Percentiles rank a stretch among this genome's conserved stretches.
phyloP scores from a whole-genome alignment of 1,140 invertebrate genomes.

The Holotrichia oblita region DNA sequence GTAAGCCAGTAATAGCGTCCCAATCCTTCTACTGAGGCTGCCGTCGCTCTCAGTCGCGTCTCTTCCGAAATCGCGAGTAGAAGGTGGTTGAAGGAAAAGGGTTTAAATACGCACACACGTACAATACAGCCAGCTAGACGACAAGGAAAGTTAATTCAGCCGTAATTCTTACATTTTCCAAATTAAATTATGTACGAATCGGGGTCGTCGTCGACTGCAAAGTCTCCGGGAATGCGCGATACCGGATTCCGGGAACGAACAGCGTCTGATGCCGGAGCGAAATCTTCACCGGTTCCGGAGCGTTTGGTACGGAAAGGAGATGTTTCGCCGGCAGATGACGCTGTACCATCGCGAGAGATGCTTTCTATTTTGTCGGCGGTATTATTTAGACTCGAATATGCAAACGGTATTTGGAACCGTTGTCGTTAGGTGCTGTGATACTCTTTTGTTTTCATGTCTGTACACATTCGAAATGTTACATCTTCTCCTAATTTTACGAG shows the following conservation, averaged over 20 bases:
- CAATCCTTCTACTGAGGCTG: neutral
- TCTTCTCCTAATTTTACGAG: too few relatives aligned
- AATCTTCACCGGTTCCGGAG: neutral
- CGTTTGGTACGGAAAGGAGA: neutral
- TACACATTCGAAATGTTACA: neutral
- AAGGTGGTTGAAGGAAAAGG: neutral
- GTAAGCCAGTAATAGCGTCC: slow-evolving; percentile 51
- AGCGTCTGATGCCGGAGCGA: neutral
- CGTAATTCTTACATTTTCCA: slow-evolving; percentile 51
- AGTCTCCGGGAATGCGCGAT: neutral
- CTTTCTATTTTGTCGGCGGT: neutral
- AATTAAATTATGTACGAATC: slow-evolving; percentile 52
- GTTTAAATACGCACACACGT: slow-evolving; percentile 24
- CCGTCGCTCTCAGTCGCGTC: neutral
- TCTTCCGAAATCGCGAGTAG: neutral
- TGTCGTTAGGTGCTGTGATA: neutral
- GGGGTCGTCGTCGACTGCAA: slow-evolving; percentile 14
- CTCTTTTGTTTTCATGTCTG: neutral
- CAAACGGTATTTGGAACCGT: neutral
- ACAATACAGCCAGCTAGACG: slow-evolving; percentile 50
- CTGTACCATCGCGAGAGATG: neutral
- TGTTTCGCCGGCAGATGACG: slow-evolving; percentile 14
- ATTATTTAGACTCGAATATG: neutral
- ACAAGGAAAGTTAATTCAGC: slow-evolving; percentile 52
- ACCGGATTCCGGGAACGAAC: slow-evolving; percentile 5